Conservation (phyloP, 2,113 vertebrate species). For the Ictalurus punctatus region DNA sequence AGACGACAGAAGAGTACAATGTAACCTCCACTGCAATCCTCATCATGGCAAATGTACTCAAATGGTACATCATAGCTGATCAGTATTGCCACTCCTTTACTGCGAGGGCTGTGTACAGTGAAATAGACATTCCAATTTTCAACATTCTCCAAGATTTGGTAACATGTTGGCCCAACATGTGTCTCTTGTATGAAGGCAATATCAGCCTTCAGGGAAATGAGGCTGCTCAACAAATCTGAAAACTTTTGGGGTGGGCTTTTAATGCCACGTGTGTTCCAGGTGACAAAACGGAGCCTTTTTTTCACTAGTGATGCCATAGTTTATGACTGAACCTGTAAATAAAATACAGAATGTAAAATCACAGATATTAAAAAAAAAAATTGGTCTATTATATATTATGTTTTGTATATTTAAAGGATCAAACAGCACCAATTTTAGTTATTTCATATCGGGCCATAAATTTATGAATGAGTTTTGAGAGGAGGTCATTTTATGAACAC, state of each 20-base stretch:
- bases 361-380: no score
- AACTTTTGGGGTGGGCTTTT: not conserved
- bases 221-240: not conserved
- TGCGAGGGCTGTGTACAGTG: not conserved
- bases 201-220: not conserved
- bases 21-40: not conserved
- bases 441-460: no score
- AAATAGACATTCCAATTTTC: not conserved
- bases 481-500: no score
- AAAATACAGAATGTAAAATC: not conserved
- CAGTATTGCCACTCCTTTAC: not conserved
- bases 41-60: slow-evolving; percentile 8
- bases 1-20: not conserved
- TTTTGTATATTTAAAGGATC: not conserved
- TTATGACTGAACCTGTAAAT: not conserved
- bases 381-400: not conserved
- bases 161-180: not conserved
- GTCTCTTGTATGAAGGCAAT: slow-evolving; percentile 28
- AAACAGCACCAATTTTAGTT: not conserved
- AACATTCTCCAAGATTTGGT: not conserved
- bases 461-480: no score
- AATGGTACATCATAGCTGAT: not conserved
- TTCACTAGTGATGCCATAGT: not conserved
- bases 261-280: slow-evolving; percentile 25
- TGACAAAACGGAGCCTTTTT: not conserved